phyloP scores from a whole-genome alignment of 2,888 invertebrate genomes.

The Lasioglossum villosulum region DNA sequence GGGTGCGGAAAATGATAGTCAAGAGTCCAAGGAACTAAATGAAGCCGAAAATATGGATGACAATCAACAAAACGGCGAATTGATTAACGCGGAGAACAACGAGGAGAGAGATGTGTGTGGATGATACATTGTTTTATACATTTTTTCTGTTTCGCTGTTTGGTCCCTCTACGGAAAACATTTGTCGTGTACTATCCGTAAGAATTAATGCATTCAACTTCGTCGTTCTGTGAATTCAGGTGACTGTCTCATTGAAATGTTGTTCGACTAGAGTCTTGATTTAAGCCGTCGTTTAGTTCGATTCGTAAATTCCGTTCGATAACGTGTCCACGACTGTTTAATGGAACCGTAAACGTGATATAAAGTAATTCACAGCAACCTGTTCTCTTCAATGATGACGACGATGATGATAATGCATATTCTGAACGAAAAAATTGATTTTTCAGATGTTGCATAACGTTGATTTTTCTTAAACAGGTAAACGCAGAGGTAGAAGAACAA shows the following conservation, averaged over 20 bases:
- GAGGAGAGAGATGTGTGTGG: conserved; percentile 76
- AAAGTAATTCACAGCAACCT: conserved; percentile 46
- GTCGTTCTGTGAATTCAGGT: not conserved
- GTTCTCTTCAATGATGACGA: conserved; percentile 27
- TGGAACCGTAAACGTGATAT: not conserved
- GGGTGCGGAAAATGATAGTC: conserved; percentile 68
- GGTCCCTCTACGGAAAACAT: conserved; percentile 5
- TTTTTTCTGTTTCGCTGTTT: conserved; percentile 21
- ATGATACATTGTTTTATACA: conserved; percentile 21
- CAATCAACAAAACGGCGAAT: conserved; percentile 73
- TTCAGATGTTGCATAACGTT: not conserved
- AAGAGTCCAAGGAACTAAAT: conserved; percentile 60
- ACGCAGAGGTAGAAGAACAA: conserved; percentile 75
- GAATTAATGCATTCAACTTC: conserved; percentile 11
- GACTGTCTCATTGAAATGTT: not conserved
- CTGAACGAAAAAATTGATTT: not conserved
- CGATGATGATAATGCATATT: conserved; percentile 17
- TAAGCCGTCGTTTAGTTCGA: not conserved
- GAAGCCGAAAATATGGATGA: conserved; percentile 71
- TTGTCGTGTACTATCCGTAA: conserved; percentile 6
- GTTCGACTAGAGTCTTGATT: not conserved
- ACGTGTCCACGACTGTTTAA: not conserved
- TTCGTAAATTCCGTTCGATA: not conserved
- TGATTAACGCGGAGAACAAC: conserved; percentile 70
- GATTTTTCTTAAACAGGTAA: conserved; percentile 69